phyloP scores from a whole-genome alignment of 2,113 vertebrate species.

The Oophaga pumilio region DNA sequence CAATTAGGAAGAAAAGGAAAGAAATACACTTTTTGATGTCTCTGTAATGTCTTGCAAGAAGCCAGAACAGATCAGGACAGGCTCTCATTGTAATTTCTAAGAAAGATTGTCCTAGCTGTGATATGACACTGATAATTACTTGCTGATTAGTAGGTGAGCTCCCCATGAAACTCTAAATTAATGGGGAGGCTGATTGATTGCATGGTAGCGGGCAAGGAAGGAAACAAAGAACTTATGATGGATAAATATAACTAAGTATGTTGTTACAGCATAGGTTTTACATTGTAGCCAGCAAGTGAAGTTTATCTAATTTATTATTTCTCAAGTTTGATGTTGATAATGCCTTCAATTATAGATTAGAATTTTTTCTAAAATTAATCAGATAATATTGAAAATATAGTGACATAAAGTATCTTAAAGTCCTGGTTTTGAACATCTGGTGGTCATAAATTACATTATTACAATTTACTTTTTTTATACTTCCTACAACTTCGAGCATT shows the following conservation, averaged over 20 bases:
- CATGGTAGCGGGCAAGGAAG: conserved; percentile 10
- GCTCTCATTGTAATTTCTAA: conserved; percentile 44
- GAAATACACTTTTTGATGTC: not conserved
- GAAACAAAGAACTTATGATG: conserved; percentile 28
- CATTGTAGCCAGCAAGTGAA: not conserved
- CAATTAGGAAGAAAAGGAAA: not conserved
- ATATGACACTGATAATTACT: conserved; percentile 56
- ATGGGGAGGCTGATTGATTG: conserved; percentile 41
- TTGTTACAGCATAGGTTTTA: not conserved
- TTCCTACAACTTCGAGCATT: not conserved
- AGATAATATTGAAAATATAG: not conserved
- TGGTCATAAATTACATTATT: not conserved
- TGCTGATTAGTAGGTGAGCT: conserved; percentile 55
- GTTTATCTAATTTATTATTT: not conserved
- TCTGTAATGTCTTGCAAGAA: not conserved
- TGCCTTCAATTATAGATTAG: not conserved
- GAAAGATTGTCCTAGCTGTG: conserved; percentile 42
- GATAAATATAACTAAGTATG: conserved; percentile 10
- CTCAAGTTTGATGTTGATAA: not conserved
- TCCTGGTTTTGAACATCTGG: not conserved
- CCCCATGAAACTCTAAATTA: conserved; percentile 43
- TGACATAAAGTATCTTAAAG: not conserved
- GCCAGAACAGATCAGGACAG: conserved; percentile 30
- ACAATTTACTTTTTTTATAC: not conserved
- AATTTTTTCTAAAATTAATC: not conserved